Evolutionary conservation across 2,888 invertebrate genomes (phyloP), one percentile per base, ranked within the genome.

Genomic region (Plutella xylostella): DNA sequence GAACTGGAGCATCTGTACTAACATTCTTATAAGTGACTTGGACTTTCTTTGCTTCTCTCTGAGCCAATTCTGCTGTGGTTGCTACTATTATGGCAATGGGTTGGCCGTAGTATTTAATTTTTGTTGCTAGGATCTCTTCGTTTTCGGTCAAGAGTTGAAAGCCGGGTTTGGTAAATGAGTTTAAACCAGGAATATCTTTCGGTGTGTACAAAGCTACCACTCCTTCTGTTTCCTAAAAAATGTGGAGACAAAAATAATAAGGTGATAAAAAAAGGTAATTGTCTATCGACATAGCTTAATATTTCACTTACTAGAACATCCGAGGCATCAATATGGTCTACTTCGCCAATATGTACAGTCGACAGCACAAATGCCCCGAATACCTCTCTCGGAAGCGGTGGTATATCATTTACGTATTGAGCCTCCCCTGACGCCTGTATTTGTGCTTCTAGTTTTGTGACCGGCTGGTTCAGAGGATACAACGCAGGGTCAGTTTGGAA

Each of bases 61-160:
- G 74, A 0, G 90, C 90, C 6, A 86, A 53, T 6, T 72, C 69
- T 49, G 87, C 82, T 1, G 73, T 79, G n/a, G 64, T 73, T 2
- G 92, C 92, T 0, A 89, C 87, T 0, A 92, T 72, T 14, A 92
- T 76, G 0, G 91, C 92, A 7, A 92, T 65, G 0, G 91, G 87
- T 62, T 92, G 92, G 0, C 90, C 89, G 49, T 87, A 87, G 60
- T 85, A 90, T 45, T 77, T 65, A 0, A 92, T 85, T 2, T 72
- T 76, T 30, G 79, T 80, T 17, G 86, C 88, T 20, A 88, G 71
- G 37, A 87, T 73, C 53, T 85, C 79, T 60, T 87, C 87, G 2
- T 75, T 62, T 14, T 71, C 66, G 1, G 70, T 70, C 54, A 73
- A 63, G 0, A 75, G 55, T 50, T 67, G 72, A 7, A 70, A 56